Percentiles rank a stretch among this genome's conserved stretches.
Evolutionary conservation across 92 coral and sea anemone genomes (phyloP).

Genomic region (Montipora capitata): DNA sequence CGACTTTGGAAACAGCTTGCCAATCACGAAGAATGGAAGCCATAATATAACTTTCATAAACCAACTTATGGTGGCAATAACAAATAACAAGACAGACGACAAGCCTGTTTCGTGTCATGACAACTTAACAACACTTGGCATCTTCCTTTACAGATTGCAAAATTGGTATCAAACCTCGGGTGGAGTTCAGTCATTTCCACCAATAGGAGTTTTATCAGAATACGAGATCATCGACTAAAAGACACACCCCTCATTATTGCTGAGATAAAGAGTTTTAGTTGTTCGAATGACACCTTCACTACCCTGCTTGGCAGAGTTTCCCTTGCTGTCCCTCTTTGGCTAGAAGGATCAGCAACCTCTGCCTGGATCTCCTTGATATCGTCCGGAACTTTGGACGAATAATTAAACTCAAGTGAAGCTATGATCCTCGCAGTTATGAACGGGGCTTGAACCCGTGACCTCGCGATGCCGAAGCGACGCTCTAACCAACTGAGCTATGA

Average conservation of each 20-base stretch:
- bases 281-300: too few species aligned
- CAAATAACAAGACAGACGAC: not conserved
- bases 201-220: conserved; percentile 36
- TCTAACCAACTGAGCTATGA: too few species aligned
- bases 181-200: conserved; percentile 68
- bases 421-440: too few species aligned
- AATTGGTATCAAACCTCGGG: conserved; percentile 64
- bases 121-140: conserved; percentile 59
- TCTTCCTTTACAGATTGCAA: conserved; percentile 32
- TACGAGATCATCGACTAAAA: conserved; percentile 43
- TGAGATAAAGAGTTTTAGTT: conserved; percentile 48
- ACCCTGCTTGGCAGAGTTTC: too few species aligned
- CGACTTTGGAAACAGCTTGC: conserved; percentile 79
- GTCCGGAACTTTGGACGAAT: too few species aligned
- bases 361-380: too few species aligned
- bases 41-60: conserved; percentile 37
- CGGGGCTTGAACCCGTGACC: too few species aligned
- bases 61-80: conserved; percentile 53
- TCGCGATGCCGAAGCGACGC: too few species aligned
- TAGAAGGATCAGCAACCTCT: too few species aligned
- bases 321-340: too few species aligned
- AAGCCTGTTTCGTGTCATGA: conserved; percentile 47
- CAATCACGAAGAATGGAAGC: conserved; percentile 59
- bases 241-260: conserved; percentile 64
- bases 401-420: too few species aligned